Base-by-base conservation (phyloP, 2,888 invertebrate genomes). In the Xanthia icteritia region DNA sequence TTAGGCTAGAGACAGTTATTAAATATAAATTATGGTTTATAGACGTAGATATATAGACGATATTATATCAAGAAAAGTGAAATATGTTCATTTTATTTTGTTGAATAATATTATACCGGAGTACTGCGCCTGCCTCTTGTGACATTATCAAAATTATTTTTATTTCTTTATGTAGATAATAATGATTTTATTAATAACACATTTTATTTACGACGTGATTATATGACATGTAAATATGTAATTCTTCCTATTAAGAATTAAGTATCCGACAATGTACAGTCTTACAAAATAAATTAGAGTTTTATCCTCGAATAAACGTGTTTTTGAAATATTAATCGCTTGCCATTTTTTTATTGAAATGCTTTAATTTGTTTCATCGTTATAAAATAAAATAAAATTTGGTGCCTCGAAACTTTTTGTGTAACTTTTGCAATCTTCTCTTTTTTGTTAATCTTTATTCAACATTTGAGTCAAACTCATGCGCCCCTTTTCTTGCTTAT, bases 401-500 rank as follows among this genome's bases (percentile, higher is more conserved):
- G 80, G 81, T 89, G 87, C 87, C 82, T 89, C 72, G 63, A 79
- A 69, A 73, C 42, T 61, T 84, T 17, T 81, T 63, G 67, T 65
- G 56, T 61, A 64, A 73, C 69, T 17, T 66, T 77, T 85, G 81
- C 83, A 87, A 79, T 87, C 54, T 79, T 76, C 77, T 67, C 58
- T 67, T 76, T 79, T 78, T 78, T 80, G 66, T 85, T 86, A 75
- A 56, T 81, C 79, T 81, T 82, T 77, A 82, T 79, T 82, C 73
- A 77, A 72, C 82, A 83, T 91, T 92, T 94, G 96, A 96, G 96
- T 96, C 90, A 94, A 95, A 96, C 96, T 96, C 96, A 93, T 81
- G 76, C 89, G 94, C 94, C 95, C 91, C 90, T 91, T 91, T 87
- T 93, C 94, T 95, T 95, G 94, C 94, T 93, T 92, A 91, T 91